Evolutionary conservation across 35 echinoderm and acorn worm genomes (phyloP).

Genomic region (Anneissia japonica): DNA sequence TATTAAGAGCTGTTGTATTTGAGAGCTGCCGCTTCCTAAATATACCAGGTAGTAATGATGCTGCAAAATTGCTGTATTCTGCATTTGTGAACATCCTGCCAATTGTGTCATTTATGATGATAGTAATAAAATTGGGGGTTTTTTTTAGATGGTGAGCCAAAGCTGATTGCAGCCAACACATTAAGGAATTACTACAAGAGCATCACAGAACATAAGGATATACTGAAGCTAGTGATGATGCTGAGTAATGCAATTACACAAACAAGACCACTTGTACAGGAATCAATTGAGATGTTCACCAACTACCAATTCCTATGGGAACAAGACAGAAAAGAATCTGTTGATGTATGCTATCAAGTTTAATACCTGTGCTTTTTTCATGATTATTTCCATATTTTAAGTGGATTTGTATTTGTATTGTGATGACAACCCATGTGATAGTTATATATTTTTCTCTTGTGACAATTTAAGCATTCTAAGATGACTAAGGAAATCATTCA

Average conservation of each 20-base stretch:
- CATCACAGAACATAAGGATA: conserved; percentile 97
- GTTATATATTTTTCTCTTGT: too few relatives aligned
- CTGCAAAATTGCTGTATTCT: too few relatives aligned
- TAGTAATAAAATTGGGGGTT: too few relatives aligned
- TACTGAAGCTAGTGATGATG: conserved; percentile 97
- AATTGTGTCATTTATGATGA: too few relatives aligned
- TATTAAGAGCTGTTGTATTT: too few relatives aligned
- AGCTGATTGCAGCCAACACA: conserved; percentile 67
- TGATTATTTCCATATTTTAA: conserved; percentile 1
- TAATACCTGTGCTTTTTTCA: conserved; percentile 3
- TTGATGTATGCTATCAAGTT: conserved; percentile 49
- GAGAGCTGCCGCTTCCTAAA: too few relatives aligned
- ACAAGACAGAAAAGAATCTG: conserved; percentile 77
- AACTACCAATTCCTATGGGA: conserved; percentile 93
- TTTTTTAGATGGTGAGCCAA: not conserved
- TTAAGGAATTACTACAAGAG: conserved; percentile 97
- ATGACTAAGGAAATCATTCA: too few relatives aligned
- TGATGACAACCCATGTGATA: too few relatives aligned
- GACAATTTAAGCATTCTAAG: too few relatives aligned
- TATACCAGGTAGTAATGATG: too few relatives aligned
- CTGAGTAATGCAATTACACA: conserved; percentile 85
- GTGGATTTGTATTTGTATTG: not conserved
- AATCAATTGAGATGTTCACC: conserved; percentile 72
- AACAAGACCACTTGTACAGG: conserved; percentile 78
- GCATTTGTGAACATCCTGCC: too few relatives aligned